phyloP scores from a whole-genome alignment of 2,888 invertebrate genomes.

The Parnassius smintheus region DNA sequence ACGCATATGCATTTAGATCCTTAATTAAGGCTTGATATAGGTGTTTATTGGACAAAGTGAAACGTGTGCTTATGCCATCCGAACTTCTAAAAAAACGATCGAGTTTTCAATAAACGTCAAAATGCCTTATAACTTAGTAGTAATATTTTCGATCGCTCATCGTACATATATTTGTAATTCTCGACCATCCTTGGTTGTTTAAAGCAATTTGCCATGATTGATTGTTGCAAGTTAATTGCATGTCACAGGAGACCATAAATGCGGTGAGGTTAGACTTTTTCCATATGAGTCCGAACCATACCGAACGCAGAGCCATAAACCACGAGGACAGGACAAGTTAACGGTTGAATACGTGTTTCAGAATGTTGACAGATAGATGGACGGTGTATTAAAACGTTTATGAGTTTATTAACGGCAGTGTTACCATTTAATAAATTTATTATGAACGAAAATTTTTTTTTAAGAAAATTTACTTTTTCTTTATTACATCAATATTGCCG shows the following conservation, averaged over 20 bases:
- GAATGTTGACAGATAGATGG: no score
- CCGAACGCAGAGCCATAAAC: neutral
- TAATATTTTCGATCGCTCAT: conserved; percentile 1
- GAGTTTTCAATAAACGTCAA: no score
- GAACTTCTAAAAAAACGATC: no score
- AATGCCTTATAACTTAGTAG: no score
- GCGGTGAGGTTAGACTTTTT: conserved; percentile 25
- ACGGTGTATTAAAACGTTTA: no score
- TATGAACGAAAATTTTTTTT: no score
- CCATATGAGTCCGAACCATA: neutral
- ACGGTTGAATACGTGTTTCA: neutral
- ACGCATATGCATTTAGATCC: no score
- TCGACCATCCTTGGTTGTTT: conserved; percentile 12
- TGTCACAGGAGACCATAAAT: conserved; percentile 29
- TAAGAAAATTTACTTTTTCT: no score
- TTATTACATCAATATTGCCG: no score
- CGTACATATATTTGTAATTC: conserved; percentile 12
- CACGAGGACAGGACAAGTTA: neutral
- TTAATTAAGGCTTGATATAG: no score
- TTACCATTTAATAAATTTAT: no score
- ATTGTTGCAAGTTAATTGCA: conserved; percentile 31
- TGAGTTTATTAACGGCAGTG: no score
- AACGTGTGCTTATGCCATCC: neutral
- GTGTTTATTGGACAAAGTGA: neutral
- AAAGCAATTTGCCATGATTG: conserved; percentile 35